A percentile compares a stretch with the other conserved stretches of the same genome.
These are phyloP conservation scores for Ceuthmochares aereus DNA, from an alignment of 2,113 vertebrate species.

Conservation along the genomic window DNA sequence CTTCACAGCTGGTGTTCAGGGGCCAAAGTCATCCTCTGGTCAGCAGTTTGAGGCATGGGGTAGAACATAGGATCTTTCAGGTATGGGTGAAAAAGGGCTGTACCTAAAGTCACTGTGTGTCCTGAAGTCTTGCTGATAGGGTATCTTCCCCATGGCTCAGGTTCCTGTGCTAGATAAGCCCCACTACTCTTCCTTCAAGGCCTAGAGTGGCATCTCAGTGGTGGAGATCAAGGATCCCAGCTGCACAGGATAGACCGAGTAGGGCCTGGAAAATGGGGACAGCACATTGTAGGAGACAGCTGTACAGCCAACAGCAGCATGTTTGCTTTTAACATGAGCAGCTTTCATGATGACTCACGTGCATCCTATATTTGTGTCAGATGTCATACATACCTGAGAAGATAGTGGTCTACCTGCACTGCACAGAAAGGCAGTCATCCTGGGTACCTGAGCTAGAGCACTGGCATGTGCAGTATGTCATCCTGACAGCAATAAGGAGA, in stretches of 20 bases:
- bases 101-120: neutral
- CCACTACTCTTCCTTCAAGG: neutral
- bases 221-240: neutral
- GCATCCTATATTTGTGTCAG: neutral
- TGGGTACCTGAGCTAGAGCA: neutral
- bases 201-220: neutral
- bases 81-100: neutral
- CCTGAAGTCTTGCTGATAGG: neutral
- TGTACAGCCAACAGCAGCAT: neutral
- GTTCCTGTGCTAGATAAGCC: neutral
- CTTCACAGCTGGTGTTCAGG: neutral
- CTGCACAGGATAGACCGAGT: rapidly evolving
- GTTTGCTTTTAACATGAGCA: neutral
- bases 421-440: neutral
- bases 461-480: neutral
- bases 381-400: neutral
- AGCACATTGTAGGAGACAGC: neutral
- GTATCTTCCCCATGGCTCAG: neutral
- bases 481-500: neutral
- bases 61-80: neutral
- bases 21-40: neutral
- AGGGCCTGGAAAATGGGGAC: neutral
- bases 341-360: neutral
- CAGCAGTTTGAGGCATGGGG: neutral
- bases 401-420: neutral